Conservation (phyloP, 2,113 vertebrate species). For the Grammatotria lemairii region DNA sequence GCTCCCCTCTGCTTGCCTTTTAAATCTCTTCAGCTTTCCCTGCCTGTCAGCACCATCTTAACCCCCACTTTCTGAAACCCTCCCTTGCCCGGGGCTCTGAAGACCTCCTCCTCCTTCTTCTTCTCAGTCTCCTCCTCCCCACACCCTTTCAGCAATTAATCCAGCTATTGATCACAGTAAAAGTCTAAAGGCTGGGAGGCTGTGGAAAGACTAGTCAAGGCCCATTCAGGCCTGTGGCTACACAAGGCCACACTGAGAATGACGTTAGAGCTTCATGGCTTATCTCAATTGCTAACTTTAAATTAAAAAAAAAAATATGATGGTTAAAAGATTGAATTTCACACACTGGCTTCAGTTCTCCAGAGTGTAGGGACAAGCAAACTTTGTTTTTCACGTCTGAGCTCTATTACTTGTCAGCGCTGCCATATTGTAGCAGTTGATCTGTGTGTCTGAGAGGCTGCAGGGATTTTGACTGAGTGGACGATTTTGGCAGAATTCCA, state of each 20-base stretch:
- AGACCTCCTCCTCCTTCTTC: constrained; percentile 35
- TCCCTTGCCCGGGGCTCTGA: constrained; percentile 63
- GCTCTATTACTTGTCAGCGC: neutral
- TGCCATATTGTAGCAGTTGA: neutral
- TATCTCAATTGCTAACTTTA: neutral
- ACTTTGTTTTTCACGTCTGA: neutral
- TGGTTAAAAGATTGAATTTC: neutral
- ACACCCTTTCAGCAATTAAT: constrained; percentile 69
- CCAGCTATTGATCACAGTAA: constrained; percentile 73
- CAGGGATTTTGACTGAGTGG: neutral
- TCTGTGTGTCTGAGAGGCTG: neutral
- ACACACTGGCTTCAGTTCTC: neutral
- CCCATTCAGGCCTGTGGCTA: constrained; percentile 22
- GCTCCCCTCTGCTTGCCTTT: constrained; percentile 56
- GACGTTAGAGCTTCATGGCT: neutral
- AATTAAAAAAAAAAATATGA: neutral
- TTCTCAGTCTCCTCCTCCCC: constrained; percentile 14
- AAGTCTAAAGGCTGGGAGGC: constrained; percentile 52
- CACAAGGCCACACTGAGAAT: neutral
- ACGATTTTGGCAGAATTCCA: constrained; percentile 20
- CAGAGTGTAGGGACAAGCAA: neutral
- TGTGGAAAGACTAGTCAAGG: constrained; percentile 36
- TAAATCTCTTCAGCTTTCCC: constrained; percentile 72
- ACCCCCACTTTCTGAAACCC: constrained; percentile 59
- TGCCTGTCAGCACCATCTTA: constrained; percentile 71